A percentile compares a stretch with the other conserved stretches of the same genome.
Conservation (phyloP, 1,140 invertebrate genomes). For the Dendrolimus kikuchii region DNA sequence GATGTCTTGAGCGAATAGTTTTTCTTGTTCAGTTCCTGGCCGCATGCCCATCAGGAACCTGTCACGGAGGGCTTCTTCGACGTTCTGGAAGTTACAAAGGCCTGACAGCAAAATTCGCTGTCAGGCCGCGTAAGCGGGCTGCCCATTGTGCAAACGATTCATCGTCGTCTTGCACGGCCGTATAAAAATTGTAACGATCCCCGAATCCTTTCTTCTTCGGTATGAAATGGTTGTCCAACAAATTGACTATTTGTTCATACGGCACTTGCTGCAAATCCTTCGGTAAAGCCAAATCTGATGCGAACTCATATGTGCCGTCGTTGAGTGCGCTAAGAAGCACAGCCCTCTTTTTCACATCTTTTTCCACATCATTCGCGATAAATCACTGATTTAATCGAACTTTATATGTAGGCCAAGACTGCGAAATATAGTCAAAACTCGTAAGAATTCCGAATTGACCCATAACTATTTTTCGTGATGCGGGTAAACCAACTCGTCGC, state of each 20-base stretch:
- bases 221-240: conserved; percentile 25
- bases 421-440: too few relatives aligned
- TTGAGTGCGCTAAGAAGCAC: conserved; percentile 20
- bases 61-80: too few relatives aligned
- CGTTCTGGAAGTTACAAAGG: conserved; percentile 20
- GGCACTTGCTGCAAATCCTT: conserved; percentile 20
- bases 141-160: conserved; percentile 25
- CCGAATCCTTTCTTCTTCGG: conserved; percentile 23
- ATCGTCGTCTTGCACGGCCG: conserved; percentile 15
- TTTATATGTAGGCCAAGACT: too few relatives aligned
- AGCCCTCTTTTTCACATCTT: conserved; percentile 7
- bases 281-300: conserved; percentile 21
- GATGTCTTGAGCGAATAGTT: conserved; percentile 6
- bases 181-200: conserved; percentile 27
- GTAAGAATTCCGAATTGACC: too few relatives aligned
- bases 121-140: conserved; percentile 25
- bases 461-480: too few relatives aligned
- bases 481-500: too few relatives aligned
- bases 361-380: neutral
- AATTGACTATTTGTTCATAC: conserved; percentile 18
- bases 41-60: too few relatives aligned
- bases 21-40: conserved; percentile 8
- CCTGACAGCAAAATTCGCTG: too few relatives aligned
- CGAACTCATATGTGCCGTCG: conserved; percentile 23
- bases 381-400: too few relatives aligned